Base-by-base conservation (phyloP, 2,888 invertebrate species). In the Nezara viridula region DNA sequence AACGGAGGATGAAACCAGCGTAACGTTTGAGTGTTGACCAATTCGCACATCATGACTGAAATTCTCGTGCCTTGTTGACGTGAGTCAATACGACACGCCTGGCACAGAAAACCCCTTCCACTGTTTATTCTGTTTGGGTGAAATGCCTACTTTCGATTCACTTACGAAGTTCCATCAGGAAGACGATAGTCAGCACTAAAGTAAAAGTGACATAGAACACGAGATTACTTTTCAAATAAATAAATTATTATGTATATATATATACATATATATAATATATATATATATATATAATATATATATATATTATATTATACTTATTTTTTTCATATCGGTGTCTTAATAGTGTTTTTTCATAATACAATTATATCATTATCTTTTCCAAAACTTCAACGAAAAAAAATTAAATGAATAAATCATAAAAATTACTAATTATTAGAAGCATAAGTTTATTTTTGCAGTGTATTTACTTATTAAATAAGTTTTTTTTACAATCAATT, bases 111-210 rank as follows among this genome's bases (percentile, higher is more conserved):
- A 32, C 24, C 66, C 37, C 32, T 73, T 73, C 66, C 37, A 73
- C 27, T 73, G 66, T 73, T 19, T 73, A 27, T 37, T 73, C 32
- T 37, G 66, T 73, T 73, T 73, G 19, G 37, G 66, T 73, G 66
- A 73, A 73, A 73, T 73, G 66, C 37, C 66, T 73, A 73, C 66
- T 73, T 73, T 73, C 66, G 66, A 73, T 37, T 73, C 66, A 37
- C 66, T 73, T 37, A 73, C 27, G 2, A 73, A 73, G 32, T 37
- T 16, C 66, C 37, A 73, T 19, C 66, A 37, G 32, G 16, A 21
- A 73, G 19, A 73, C 21, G 19, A 73, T 60, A 14, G 7, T 14
- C 9, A 14, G 14, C 66, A 21, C 37, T 19, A 7, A 4, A 60
- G 27, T 27, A 5, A 0, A 14, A 50, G 2, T 50, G 50, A 2